A percentile compares a stretch with the other conserved stretches of the same genome.
Evolutionary conservation across 2,888 invertebrate genomes (phyloP).

Genomic region (Dasysyrphus albostriatus): DNA sequence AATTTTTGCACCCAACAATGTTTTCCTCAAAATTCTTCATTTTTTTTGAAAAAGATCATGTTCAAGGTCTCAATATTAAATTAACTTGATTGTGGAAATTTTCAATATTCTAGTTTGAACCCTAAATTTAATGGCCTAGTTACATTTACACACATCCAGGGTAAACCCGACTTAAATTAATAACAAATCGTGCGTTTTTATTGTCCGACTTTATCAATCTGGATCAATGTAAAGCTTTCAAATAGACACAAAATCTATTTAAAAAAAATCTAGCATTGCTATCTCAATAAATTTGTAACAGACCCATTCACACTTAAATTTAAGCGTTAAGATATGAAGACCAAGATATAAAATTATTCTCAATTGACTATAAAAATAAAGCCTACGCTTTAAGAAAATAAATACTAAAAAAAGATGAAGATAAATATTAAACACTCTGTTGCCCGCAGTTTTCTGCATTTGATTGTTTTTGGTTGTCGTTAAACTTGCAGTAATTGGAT

Average conservation of each 20-base stretch:
- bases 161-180: too few relatives aligned
- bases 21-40: too few relatives aligned
- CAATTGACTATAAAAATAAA: slow-evolving; percentile 34
- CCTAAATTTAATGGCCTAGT: neutral
- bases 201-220: neutral
- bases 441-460: neutral
- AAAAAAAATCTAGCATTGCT: slow-evolving; percentile 3
- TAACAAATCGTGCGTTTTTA: neutral
- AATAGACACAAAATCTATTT: slow-evolving; percentile 1
- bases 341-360: slow-evolving; percentile 15
- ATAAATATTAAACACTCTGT: neutral
- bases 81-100: too few relatives aligned
- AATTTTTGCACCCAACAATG: too few relatives aligned
- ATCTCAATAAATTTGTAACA: too few relatives aligned
- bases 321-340: slow-evolving; percentile 10
- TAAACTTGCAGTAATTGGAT: slow-evolving; percentile 20
- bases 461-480: slow-evolving; percentile 12
- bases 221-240: neutral
- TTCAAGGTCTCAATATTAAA: too few relatives aligned
- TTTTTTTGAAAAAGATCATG: too few relatives aligned
- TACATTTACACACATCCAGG: neutral
- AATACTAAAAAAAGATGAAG: slow-evolving; percentile 5
- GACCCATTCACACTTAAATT: slow-evolving; percentile 4
- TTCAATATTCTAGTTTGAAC: too few relatives aligned
- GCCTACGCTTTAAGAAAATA: slow-evolving; percentile 20